Evolutionary conservation across 1,140 invertebrate genomes (phyloP).

Genomic region (Drosophila ironensis): DNA sequence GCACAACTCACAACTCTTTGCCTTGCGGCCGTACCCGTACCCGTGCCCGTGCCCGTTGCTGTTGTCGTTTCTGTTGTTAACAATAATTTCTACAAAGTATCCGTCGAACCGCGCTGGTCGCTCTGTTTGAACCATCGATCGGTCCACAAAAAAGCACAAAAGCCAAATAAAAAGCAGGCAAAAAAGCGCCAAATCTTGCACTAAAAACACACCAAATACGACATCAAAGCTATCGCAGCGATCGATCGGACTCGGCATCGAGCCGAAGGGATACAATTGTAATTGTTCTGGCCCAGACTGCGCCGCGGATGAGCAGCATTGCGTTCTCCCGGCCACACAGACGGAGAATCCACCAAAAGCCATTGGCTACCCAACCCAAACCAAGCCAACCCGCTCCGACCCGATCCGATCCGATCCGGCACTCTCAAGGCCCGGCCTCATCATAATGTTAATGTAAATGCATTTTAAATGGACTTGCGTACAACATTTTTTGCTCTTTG

Average conservation of each 20-base stretch:
- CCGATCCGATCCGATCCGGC: slow-evolving; percentile 10
- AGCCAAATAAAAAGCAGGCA: slow-evolving; percentile 25
- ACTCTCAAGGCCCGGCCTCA: slow-evolving; percentile 58
- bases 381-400: slow-evolving; percentile 8
- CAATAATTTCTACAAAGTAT: slow-evolving; percentile 82
- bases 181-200: slow-evolving; percentile 81
- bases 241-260: slow-evolving; percentile 62
- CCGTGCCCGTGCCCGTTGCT: slow-evolving; percentile 4
- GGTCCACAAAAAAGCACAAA: background rate
- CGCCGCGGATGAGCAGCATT: background rate
- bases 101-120: slow-evolving; percentile 31
- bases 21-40: background rate
- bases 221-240: slow-evolving; percentile 81
- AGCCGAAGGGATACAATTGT: slow-evolving; percentile 76
- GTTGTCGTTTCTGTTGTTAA: slow-evolving; percentile 75
- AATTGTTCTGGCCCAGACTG: slow-evolving; percentile 53
- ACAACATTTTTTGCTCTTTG: slow-evolving; percentile 74
- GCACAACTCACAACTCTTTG: slow-evolving; percentile 35
- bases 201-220: slow-evolving; percentile 82
- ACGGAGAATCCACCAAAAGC: no score
- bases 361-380: slow-evolving; percentile 57
- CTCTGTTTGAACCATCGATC: slow-evolving; percentile 44
- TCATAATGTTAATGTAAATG: slow-evolving; percentile 82
- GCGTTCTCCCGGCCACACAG: slow-evolving; percentile 58
- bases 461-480: slow-evolving; percentile 81